Percentiles rank a stretch among this genome's conserved stretches.
These are phyloP conservation scores for Simalia tracyae DNA, from an alignment of 2,797 vertebrate species.

Conservation along the genomic window DNA sequence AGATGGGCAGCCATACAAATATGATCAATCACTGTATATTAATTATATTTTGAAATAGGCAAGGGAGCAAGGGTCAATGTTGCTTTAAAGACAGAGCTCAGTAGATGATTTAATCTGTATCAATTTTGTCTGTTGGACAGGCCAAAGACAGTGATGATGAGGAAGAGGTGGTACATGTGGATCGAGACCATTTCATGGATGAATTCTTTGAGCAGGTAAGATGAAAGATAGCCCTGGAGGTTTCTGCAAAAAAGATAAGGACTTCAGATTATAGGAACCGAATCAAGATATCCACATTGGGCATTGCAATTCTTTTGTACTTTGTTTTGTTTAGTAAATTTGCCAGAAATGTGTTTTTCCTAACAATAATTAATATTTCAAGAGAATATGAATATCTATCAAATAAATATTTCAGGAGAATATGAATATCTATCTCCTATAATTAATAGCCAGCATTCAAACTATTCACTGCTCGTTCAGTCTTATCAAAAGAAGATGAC, in stretches of 20 bases:
- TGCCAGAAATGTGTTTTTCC: neutral
- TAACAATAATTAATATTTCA: neutral
- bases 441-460: neutral
- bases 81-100: too few relatives aligned
- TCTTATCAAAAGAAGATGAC: neutral
- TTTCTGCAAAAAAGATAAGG: neutral
- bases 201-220: slow-evolving; percentile 93
- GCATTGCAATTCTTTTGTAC: neutral
- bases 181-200: slow-evolving; percentile 93
- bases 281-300: neutral
- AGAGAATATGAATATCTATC: neutral
- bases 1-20: too few relatives aligned
- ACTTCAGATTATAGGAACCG: neutral
- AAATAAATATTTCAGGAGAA: too few relatives aligned
- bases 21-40: too few relatives aligned
- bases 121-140: slow-evolving; percentile 67
- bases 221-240: neutral
- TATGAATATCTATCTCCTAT: neutral
- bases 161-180: slow-evolving; percentile 91
- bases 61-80: neutral
- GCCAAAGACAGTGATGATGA: slow-evolving; percentile 95
- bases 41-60: neutral
- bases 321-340: neutral
- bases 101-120: neutral
- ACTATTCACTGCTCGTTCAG: neutral